These are phyloP conservation scores for Syrista parreyssii DNA, from an alignment of 2,888 invertebrate genomes.

Conservation along the genomic window DNA sequence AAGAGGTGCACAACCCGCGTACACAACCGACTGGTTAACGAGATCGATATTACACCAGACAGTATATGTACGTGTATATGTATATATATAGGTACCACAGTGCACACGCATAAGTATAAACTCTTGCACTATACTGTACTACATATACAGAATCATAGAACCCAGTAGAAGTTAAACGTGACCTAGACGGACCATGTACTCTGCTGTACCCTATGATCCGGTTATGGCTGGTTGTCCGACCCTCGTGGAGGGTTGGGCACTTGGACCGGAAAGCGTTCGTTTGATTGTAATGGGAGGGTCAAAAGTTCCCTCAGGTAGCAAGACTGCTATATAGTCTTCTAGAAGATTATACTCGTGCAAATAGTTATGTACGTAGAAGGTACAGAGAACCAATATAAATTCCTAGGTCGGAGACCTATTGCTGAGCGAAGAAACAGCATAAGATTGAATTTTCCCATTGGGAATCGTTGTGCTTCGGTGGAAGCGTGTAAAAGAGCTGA, in stretches of 20 bases:
- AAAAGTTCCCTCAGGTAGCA: conserved; percentile 42
- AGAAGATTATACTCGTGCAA: background rate
- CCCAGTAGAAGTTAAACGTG: conserved; percentile 15
- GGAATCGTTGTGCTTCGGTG: background rate
- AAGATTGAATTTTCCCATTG: background rate
- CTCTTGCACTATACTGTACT: conserved; percentile 8
- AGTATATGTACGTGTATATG: conserved; percentile 19
- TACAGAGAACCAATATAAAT: background rate
- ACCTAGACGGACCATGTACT: conserved; percentile 15
- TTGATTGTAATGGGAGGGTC: conserved; percentile 46
- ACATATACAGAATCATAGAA: conserved; percentile 8
- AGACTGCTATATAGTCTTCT: conserved; percentile 7
- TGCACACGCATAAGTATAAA: conserved; percentile 14
- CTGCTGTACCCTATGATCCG: conserved; percentile 11
- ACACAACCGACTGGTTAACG: conserved; percentile 29
- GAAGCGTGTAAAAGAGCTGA: background rate
- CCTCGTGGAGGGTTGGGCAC: conserved; percentile 34
- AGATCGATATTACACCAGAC: conserved; percentile 46
- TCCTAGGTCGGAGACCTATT: background rate
- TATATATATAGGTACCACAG: conserved; percentile 15
- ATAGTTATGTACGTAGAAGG: background rate
- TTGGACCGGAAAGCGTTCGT: conserved; percentile 48
- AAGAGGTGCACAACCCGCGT: conserved; percentile 27
- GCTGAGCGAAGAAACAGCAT: background rate
- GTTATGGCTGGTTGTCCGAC: conserved; percentile 3